phyloP scores from a whole-genome alignment of 2,113 vertebrate genomes.

The Nycticebus coucang region DNA sequence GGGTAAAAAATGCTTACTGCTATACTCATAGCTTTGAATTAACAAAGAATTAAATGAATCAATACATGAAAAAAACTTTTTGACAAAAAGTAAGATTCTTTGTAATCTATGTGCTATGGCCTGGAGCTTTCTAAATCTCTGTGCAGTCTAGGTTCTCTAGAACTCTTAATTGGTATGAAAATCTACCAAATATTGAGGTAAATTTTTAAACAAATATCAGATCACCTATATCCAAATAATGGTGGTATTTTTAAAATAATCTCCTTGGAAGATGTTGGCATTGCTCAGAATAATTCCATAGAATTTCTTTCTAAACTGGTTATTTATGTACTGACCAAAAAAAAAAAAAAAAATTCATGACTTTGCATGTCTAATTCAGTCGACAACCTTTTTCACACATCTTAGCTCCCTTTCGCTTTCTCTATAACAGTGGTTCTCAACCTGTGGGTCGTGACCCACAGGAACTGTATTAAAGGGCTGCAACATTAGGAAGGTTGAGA shows the following conservation, averaged over 20 bases:
- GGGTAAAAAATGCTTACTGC: background rate
- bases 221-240: background rate
- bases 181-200: background rate
- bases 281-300: background rate
- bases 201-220: slow-evolving; percentile 26
- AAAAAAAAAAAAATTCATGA: background rate
- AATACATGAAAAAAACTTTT: background rate
- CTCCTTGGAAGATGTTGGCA: background rate
- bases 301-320: background rate
- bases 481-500: no score
- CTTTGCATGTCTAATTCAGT: background rate
- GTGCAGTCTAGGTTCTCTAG: background rate
- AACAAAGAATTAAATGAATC: background rate
- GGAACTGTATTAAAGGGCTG: no score
- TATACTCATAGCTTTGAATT: background rate
- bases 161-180: background rate
- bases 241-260: background rate
- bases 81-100: slow-evolving; percentile 13
- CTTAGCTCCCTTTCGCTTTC: background rate
- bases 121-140: background rate
- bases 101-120: background rate
- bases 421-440: background rate
- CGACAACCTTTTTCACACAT: background rate
- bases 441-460: no score
- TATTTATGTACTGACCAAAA: background rate